Percentiles rank a stretch among this genome's conserved stretches.
Conservation (phyloP, 2,797 vertebrate genomes). For the Salarias fasciatus region DNA sequence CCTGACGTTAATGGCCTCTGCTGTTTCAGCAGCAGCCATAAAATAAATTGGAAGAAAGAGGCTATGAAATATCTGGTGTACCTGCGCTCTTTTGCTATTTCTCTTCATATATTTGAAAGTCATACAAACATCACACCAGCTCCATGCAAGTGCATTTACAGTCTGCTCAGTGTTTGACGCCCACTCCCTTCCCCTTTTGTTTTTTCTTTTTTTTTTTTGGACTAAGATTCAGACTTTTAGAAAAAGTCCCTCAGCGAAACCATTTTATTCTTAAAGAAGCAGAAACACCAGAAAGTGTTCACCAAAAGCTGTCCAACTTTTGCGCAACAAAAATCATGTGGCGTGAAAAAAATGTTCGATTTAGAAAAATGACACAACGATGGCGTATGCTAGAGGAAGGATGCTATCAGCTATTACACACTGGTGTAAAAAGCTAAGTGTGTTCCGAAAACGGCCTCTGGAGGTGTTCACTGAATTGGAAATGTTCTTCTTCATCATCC, state of each 20-base stretch:
- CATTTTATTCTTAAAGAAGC: too few relatives aligned
- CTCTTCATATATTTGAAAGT: background rate
- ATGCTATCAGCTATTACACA: background rate
- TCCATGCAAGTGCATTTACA: background rate
- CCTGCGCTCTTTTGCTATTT: constrained; percentile 26
- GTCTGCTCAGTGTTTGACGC: constrained; percentile 1
- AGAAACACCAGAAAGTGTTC: too few relatives aligned
- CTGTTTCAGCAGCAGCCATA: constrained; percentile 63
- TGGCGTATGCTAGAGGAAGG: background rate
- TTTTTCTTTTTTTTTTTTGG: too few relatives aligned
- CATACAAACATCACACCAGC: background rate
- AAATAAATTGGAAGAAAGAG: constrained; percentile 65
- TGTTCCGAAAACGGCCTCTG: background rate
- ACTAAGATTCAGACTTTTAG: too few relatives aligned
- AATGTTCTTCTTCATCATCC: background rate
- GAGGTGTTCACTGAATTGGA: background rate
- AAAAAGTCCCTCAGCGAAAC: background rate
- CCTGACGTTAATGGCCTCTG: constrained; percentile 52
- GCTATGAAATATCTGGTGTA: constrained; percentile 25
- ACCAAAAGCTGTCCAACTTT: too few relatives aligned
- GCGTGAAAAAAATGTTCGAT: too few relatives aligned
- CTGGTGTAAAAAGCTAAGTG: background rate
- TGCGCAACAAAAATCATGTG: too few relatives aligned
- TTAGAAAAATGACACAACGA: background rate
- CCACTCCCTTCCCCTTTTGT: background rate